Evolutionary conservation across 1,140 invertebrate species (phyloP).

Genomic region (Pristionchus pacificus): DNA sequence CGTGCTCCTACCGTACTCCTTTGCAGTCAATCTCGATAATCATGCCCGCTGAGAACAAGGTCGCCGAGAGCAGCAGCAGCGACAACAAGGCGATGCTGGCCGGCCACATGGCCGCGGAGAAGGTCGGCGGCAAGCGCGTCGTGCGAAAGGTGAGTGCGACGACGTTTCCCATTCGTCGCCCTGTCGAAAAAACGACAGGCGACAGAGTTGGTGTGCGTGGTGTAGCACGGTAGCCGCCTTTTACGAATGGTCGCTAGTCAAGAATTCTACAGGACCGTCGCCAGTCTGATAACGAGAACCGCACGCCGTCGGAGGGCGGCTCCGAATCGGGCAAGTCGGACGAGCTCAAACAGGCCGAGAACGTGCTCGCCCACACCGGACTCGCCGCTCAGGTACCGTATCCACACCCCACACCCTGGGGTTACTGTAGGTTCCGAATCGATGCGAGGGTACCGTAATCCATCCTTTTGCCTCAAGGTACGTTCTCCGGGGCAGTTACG

Average conservation of each 20-base stretch:
- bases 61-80: neutral
- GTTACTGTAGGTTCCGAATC: too few species aligned
- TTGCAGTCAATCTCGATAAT: neutral
- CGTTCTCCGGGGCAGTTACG: too few species aligned
- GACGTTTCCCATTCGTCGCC: too few species aligned
- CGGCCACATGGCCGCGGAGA: slow-evolving; percentile 26
- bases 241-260: too few species aligned
- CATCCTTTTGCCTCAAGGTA: too few species aligned
- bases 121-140: slow-evolving; percentile 22
- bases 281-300: neutral
- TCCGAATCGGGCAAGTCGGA: neutral
- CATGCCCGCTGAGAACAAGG: neutral
- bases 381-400: neutral
- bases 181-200: too few species aligned
- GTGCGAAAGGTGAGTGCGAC: slow-evolving; percentile 19
- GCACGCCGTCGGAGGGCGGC: neutral
- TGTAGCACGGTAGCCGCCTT: too few species aligned
- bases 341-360: neutral
- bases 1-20: too few species aligned
- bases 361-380: neutral
- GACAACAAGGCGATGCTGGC: slow-evolving; percentile 9
- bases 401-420: too few species aligned
- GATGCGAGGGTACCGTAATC: too few species aligned
- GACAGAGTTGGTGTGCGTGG: too few species aligned
- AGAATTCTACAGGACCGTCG: neutral